Evolutionary conservation across 2,888 invertebrate species (phyloP).

Genomic region (Lepidochitona cinerea): DNA sequence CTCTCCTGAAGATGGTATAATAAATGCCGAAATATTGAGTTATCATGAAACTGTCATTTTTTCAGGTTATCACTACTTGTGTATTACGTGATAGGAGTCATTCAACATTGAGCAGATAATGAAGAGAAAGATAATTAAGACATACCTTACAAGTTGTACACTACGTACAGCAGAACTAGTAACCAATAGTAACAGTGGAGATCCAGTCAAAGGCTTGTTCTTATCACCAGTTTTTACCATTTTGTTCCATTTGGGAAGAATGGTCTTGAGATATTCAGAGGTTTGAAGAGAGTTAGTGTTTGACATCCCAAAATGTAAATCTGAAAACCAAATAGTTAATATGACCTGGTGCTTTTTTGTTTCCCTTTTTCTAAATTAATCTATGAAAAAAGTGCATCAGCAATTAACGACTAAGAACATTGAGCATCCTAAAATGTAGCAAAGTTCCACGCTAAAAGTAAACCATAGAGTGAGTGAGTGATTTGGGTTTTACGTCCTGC

Average conservation of each 20-base stretch:
- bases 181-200: constrained; percentile 52
- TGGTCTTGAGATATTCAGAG: constrained; percentile 42
- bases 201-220: constrained; percentile 36
- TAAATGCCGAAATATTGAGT: no score
- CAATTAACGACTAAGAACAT: no score
- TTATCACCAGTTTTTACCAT: constrained; percentile 33
- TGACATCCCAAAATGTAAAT: constrained; percentile 37
- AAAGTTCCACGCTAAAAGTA: no score
- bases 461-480: no score
- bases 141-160: constrained; percentile 60
- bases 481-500: no score
- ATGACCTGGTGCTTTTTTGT: no score
- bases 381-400: no score
- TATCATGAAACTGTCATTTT: not conserved
- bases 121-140: not conserved
- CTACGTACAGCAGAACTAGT: constrained; percentile 59
- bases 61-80: not conserved
- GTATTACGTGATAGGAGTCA: no score
- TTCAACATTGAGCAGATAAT: not conserved
- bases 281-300: constrained; percentile 29
- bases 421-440: no score
- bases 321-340: constrained; percentile 15
- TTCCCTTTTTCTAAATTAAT: no score
- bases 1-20: no score
- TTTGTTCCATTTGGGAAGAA: constrained; percentile 57